Base-by-base conservation (phyloP, 2,113 vertebrate genomes). In the Oenanthe oenanthe region DNA sequence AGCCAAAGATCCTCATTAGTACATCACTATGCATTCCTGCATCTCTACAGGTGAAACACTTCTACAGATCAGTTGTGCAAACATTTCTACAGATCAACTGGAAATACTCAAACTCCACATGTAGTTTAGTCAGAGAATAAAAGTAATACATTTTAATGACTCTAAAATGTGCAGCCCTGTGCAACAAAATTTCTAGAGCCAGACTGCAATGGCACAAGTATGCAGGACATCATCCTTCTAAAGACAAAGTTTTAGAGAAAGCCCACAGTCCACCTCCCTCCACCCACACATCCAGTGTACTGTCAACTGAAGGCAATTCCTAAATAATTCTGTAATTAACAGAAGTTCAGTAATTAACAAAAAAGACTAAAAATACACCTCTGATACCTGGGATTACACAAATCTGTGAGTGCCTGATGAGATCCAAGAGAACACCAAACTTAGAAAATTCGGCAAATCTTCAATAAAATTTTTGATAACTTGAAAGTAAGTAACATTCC, bases 191-290 rank as follows among this genome's bases (percentile, higher is more conserved):
- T 38, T 53, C 14, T 21, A 66, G 15, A 91, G 9, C 14, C 50
- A 56, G 76, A 53, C 28, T 53, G 22, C n/a, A 89, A 86, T 2
- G 9, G 14, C 29, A 26, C 7, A 42, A 61, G 26, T 38, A 47
- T 10, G 10, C 5, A 3, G 38, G 0, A 1, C 11, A 66, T 4
- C 3, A 7, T 36, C 3, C 32, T 60, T 56, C 43, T 75, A 26
- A 47, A 34, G 12, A 29, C 5, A 34, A 76, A 50, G 8, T 21
- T 78, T 50, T 56, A 71, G 58, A 61, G 5, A 80, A 87, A 81
- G 36, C 25, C 12, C 21, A 29, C 4, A 2, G 25, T 29, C 15
- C 34, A n/a, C 12, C 16, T 40, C n/a, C 7, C 21, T 73, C 24
- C 31, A 50, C 29, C n/a, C 40, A 80, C 20, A 31, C 26, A 31